A percentile compares a stretch with the other conserved stretches of the same genome.
Evolutionary conservation across 2,888 invertebrate genomes (phyloP).

Genomic region (Microdon myrmicae): DNA sequence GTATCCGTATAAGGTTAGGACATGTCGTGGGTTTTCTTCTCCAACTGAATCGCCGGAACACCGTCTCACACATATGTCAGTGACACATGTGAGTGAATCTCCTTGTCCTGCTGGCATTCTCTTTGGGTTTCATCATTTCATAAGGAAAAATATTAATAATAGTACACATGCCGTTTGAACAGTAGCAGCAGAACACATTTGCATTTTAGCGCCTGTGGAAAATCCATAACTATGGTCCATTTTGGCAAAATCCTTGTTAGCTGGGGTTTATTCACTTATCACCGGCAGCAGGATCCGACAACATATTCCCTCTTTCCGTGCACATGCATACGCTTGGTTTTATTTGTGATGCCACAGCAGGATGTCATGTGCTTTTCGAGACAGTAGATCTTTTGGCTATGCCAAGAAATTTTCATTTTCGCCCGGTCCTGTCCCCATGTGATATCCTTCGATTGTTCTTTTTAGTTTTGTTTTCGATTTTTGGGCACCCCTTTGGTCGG

Average conservation of each 20-base stretch:
- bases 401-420: conserved; percentile 49
- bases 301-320: no score
- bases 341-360: conserved; percentile 38
- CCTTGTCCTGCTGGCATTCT: conserved; percentile 17
- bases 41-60: not conserved
- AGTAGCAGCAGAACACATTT: conserved; percentile 17
- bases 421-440: conserved; percentile 25
- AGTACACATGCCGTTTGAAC: conserved; percentile 10
- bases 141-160: conserved; percentile 23
- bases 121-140: not conserved
- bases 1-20: no score
- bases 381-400: conserved; percentile 4
- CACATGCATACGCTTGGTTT: conserved; percentile 10
- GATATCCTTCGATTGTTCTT: conserved; percentile 33
- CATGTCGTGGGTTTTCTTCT: conserved; percentile 38
- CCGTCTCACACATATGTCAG: conserved; percentile 40
- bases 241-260: conserved; percentile 26
- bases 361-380: conserved; percentile 18
- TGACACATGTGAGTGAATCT: conserved; percentile 42
- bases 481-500: conserved; percentile 41
- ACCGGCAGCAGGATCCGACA: conserved; percentile 18
- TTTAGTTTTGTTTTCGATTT: conserved; percentile 9
- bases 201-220: conserved; percentile 35
- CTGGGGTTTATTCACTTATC: conserved; percentile 40
- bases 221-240: conserved; percentile 38